Conservation (phyloP, 2,888 invertebrate genomes). For the Lithophane semibrunnea region DNA sequence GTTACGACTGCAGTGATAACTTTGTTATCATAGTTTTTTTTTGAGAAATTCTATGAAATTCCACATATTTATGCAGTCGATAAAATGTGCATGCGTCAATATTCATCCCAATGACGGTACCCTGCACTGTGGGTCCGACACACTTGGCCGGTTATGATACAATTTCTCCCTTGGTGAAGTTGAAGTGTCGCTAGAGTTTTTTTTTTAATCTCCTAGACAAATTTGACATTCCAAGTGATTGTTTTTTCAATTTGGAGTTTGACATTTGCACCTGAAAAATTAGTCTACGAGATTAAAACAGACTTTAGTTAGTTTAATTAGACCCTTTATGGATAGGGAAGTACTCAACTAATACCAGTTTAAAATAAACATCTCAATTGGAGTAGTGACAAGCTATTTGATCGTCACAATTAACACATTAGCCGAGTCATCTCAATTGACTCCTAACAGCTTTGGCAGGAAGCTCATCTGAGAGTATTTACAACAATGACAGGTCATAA, state of each 20-base stretch:
- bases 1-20: too few relatives aligned
- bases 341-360: constrained; percentile 28
- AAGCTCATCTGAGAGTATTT: constrained; percentile 34
- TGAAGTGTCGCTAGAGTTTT: not conserved
- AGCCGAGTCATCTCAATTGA: constrained; percentile 42
- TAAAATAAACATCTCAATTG: constrained; percentile 43
- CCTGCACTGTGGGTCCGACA: not conserved
- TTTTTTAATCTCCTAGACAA: too few relatives aligned
- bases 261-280: too few relatives aligned
- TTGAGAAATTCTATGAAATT: too few relatives aligned
- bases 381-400: constrained; percentile 50
- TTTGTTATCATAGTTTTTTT: too few relatives aligned
- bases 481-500: constrained; percentile 24
- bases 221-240: too few relatives aligned
- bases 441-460: constrained; percentile 42
- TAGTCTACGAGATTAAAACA: too few relatives aligned
- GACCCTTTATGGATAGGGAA: too few relatives aligned
- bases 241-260: too few relatives aligned
- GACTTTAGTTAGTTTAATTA: not conserved
- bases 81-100: not conserved
- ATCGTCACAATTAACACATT: constrained; percentile 50
- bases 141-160: not conserved
- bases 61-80: too few relatives aligned
- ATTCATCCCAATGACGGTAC: not conserved
- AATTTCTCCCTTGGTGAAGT: not conserved